Conservation (phyloP, 2,888 invertebrate species). For the Bombylius discolor region DNA sequence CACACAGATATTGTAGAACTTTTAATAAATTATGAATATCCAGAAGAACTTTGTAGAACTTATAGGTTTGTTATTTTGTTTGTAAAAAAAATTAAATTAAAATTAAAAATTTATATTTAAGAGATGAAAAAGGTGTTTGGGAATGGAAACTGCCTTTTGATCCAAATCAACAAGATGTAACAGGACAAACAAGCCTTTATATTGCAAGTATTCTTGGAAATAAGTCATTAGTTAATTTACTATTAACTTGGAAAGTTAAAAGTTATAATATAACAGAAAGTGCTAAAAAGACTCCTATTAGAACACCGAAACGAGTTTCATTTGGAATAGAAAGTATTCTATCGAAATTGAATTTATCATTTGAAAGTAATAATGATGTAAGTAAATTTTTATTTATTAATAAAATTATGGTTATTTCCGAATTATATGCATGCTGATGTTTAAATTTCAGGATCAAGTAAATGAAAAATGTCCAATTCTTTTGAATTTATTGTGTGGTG, state of each 20-base stretch:
- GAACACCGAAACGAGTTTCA: constrained; percentile 61
- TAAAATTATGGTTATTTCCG: constrained; percentile 5
- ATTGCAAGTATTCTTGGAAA: constrained; percentile 78
- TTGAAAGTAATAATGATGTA: constrained; percentile 39
- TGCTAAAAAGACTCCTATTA: constrained; percentile 37
- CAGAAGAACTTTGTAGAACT: constrained; percentile 50
- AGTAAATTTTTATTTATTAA: constrained; percentile 18
- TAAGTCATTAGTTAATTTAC: constrained; percentile 58
- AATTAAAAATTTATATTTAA: constrained; percentile 22
- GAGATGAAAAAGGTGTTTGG: constrained; percentile 59
- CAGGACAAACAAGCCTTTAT: constrained; percentile 82
- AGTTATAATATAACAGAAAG: constrained; percentile 31
- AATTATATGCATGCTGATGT: background rate
- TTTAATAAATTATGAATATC: constrained; percentile 71
- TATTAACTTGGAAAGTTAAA: constrained; percentile 58
- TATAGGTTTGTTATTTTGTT: constrained; percentile 36
- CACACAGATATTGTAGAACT: constrained; percentile 64
- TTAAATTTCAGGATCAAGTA: background rate
- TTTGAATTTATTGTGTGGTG: constrained; percentile 60
- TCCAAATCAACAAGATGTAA: constrained; percentile 79
- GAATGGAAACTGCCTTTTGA: constrained; percentile 86
- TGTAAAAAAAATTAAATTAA: background rate
- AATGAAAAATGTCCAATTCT: constrained; percentile 51
- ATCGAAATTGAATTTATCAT: constrained; percentile 58
- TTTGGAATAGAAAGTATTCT: constrained; percentile 81